Percentiles rank a stretch among this genome's conserved stretches.
Conservation (phyloP, 1,140 invertebrate species). For the Cyrtorhinus lividipennis region DNA sequence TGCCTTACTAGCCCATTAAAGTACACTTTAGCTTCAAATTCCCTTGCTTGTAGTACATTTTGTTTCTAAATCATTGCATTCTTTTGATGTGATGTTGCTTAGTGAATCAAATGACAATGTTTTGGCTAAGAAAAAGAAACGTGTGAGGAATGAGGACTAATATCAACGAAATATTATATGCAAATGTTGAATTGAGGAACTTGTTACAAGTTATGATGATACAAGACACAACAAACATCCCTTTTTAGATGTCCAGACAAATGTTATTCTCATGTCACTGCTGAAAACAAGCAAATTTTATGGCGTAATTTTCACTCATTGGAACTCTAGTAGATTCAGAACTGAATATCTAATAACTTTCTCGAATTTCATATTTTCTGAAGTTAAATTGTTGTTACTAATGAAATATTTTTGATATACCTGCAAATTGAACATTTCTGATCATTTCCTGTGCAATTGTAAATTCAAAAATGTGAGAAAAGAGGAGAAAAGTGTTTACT, state of each 20-base stretch:
- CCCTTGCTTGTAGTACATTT: too few relatives aligned
- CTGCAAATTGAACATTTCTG: not conserved
- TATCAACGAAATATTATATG: too few relatives aligned
- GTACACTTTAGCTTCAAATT: not conserved
- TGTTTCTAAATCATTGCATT: too few relatives aligned
- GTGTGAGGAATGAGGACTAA: too few relatives aligned
- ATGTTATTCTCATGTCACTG: too few relatives aligned
- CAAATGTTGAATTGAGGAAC: not conserved
- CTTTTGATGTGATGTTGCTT: too few relatives aligned
- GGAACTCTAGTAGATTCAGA: not conserved
- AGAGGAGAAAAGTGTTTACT: not conserved
- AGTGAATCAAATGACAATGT: not conserved
- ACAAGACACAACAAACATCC: not conserved
- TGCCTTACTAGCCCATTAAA: not conserved
- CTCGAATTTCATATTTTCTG: not conserved
- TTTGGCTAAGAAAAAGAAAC: not conserved
- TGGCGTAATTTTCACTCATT: too few relatives aligned
- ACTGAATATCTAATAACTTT: not conserved
- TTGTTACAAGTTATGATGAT: not conserved
- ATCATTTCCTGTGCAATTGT: not conserved
- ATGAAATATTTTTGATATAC: not conserved
- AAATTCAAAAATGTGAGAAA: not conserved
- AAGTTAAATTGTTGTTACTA: not conserved
- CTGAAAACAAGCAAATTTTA: too few relatives aligned
- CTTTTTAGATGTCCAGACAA: not conserved